Evolutionary conservation across 2,888 invertebrate genomes (phyloP), one percentile per base, ranked within the genome.

Genomic region (Erannis defoliaria): DNA sequence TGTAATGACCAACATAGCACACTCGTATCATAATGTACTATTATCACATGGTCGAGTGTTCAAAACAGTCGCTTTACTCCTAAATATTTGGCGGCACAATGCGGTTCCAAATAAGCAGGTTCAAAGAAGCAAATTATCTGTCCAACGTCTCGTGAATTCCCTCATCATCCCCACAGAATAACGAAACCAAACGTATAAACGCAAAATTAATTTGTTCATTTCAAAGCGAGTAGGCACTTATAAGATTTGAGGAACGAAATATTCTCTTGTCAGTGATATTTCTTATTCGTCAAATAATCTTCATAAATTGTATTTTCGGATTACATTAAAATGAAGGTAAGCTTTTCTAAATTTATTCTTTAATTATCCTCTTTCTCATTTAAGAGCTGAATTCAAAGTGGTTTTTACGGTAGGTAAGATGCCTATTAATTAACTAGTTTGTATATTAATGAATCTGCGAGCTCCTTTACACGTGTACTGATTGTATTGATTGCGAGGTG

Each of bases 51-150:
- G 35, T 38, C 4, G 31, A 55, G 16, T 31, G 16, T 40, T 49
- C 31, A 40, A 16, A 56, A 49, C 56, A 56, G 6, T 12, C 21
- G 29, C 8, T 2, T 18, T 18, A 46, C 9, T 51, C 58, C 18
- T 58, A 65, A 68, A 66, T 62, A 54, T 71, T 76, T 70, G 56
- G 55, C 46, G 49, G 60, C 62, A 70, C 71, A 74, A 72, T 45
- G 48, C 43, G 60, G 29, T 35, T 31, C 50, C 19, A 63, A 70
- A 72, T 69, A 67, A 72, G 70, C 74, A 70, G 67, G 73, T 68
- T 80, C 80, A 81, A 80, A 84, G 75, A 76, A 76, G 80, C 73
- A 74, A 78, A 80, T 80, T 82, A 82, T 77, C 72, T 78, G 78
- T 69, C 73, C 73, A 78, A 66, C 77, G 77, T 73, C 65, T 75